Conservation (phyloP, 1,140 invertebrate genomes). For the Wasmannia auropunctata region DNA sequence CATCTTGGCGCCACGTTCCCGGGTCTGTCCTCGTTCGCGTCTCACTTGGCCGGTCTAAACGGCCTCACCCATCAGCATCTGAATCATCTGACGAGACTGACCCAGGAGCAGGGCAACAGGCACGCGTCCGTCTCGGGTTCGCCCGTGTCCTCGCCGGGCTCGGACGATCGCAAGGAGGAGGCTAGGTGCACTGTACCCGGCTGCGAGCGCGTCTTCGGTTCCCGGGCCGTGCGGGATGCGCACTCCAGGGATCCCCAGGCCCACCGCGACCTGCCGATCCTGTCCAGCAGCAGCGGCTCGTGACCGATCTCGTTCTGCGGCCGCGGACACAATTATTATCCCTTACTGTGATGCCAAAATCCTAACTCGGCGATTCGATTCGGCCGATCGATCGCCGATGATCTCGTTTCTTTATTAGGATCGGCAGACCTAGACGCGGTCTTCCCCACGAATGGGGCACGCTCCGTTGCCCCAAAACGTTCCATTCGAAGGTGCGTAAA, state of each 20-base stretch:
- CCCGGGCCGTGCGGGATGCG: slow-evolving; percentile 86
- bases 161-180: slow-evolving; percentile 82
- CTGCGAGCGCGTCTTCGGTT: slow-evolving; percentile 87
- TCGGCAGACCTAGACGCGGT: slow-evolving; percentile 25
- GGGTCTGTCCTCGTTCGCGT: slow-evolving; percentile 81
- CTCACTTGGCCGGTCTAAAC: slow-evolving; percentile 86
- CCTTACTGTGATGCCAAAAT: slow-evolving; percentile 84
- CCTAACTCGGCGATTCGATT: slow-evolving; percentile 51
- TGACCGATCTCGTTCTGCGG: slow-evolving; percentile 80
- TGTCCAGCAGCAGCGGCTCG: slow-evolving; percentile 80
- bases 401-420: slow-evolving; percentile 53
- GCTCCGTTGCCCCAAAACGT: background rate
- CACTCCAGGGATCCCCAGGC: slow-evolving; percentile 86
- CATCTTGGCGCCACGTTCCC: slow-evolving; percentile 83
- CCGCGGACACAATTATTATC: slow-evolving; percentile 78
- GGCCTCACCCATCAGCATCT: slow-evolving; percentile 86
- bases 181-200: slow-evolving; percentile 87
- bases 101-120: slow-evolving; percentile 73
- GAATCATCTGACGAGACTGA: slow-evolving; percentile 83
- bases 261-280: slow-evolving; percentile 80
- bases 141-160: slow-evolving; percentile 65
- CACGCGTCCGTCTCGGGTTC: slow-evolving; percentile 64
- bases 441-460: background rate
- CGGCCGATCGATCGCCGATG: slow-evolving; percentile 55
- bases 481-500: slow-evolving; percentile 13